Base-by-base conservation (phyloP, 2,888 invertebrate genomes). In the Drosophila mulleri region DNA sequence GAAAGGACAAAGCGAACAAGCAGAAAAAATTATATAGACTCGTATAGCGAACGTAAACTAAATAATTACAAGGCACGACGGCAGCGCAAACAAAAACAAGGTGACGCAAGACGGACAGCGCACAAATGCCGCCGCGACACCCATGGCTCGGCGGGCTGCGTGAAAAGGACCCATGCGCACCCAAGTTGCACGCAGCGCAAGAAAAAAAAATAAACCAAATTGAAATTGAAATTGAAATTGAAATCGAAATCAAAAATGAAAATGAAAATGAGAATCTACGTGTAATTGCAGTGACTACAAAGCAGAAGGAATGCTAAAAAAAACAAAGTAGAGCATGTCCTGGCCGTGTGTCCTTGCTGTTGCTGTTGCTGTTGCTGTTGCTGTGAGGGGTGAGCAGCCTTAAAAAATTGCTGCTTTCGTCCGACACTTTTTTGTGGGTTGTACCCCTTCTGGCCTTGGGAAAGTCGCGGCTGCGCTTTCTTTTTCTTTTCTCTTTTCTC, bases 11-110 rank as follows among this genome's bases (percentile, higher is more conserved):
- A 23, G 41, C 54, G 16, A 14, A 26, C 42, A 23, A 14, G 45
- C 29, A 45, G 64, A 44, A 56, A 58, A 71, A 53, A 39, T 16
- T 48, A 48, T 48, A 48, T 29, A 52, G n/a, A 48, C 18, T 48
- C 48, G 29, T 29, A 9, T 11, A 3, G 23, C 48, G 52, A 23
- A 53, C 45, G 56, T 74, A 71, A 89, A 78, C 89, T 84, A 87
- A 89, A 87, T 84, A 84, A 89, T 89, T 84, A 83, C 72, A 78
- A 72, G 83, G 83, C 70, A 64, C 69, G 72, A 41, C 65, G 37
- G 62, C 59, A 67, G 60, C 48, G 52, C 59, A 56, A 77, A 71
- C 56, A 70, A 67, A 47, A 76, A 75, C 50, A 70, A 64, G 45
- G 66, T 62, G 59, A 70, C 37, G 53, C 53, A 37, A 53, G 53